Evolutionary conservation across 2,888 invertebrate species (phyloP).

Genomic region (Papilio gigon): DNA sequence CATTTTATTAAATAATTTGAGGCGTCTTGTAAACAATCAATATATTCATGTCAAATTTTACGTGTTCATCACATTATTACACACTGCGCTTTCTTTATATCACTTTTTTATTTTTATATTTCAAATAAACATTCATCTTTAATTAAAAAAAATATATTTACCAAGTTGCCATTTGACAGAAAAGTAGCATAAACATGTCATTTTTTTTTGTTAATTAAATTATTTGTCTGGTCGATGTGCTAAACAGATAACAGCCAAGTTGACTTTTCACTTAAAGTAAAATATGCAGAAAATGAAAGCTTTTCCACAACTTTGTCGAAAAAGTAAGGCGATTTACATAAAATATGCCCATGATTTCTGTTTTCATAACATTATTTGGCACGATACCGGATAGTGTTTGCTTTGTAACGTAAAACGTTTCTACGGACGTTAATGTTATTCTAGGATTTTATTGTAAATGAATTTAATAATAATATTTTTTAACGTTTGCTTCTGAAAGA

Average conservation of each 20-base stretch:
- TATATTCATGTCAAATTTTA: background rate
- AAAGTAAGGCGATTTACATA: conserved; percentile 6
- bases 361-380: conserved; percentile 26
- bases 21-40: background rate
- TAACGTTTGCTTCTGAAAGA: too few species aligned
- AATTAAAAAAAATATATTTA: too few species aligned
- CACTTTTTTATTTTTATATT: too few species aligned
- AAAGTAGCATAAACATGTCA: background rate
- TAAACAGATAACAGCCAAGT: background rate
- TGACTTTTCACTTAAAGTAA: conserved; percentile 10
- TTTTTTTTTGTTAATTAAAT: background rate
- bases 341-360: background rate
- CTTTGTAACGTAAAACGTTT: conserved; percentile 29
- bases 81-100: background rate
- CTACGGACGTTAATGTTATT: conserved; percentile 20
- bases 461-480: background rate
- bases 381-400: conserved; percentile 6
- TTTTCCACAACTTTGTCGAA: conserved; percentile 6
- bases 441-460: conserved; percentile 12
- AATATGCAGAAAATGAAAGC: conserved; percentile 7
- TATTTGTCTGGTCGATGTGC: background rate
- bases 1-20: background rate
- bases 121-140: too few species aligned
- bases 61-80: background rate
- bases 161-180: too few species aligned